Evolutionary conservation across 2,888 invertebrate species (phyloP).

Genomic region (Molanna angustata): DNA sequence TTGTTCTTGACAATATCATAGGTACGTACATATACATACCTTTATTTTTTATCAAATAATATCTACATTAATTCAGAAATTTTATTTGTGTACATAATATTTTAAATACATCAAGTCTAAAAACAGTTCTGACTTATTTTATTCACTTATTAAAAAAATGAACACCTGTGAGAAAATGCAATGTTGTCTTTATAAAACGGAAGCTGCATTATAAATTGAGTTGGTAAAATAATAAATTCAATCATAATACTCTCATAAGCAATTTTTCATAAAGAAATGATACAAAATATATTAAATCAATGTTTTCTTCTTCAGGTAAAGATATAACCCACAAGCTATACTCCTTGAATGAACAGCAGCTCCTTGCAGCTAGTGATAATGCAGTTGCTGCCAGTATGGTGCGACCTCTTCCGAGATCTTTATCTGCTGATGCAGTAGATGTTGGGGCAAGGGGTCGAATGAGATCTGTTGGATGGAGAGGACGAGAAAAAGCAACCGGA

Average conservation of each 20-base stretch:
- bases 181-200: too few species aligned
- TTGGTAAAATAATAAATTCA: background rate
- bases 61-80: too few species aligned
- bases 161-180: too few species aligned
- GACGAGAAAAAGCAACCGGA: constrained; percentile 10
- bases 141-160: too few species aligned
- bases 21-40: constrained; percentile 44
- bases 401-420: constrained; percentile 61
- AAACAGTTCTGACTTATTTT: too few species aligned
- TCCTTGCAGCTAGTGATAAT: constrained; percentile 45
- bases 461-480: constrained; percentile 62
- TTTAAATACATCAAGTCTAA: too few species aligned
- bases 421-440: constrained; percentile 76
- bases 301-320: constrained; percentile 53
- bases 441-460: constrained; percentile 73
- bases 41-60: too few species aligned
- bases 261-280: background rate
- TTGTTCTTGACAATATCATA: constrained; percentile 74
- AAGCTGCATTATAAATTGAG: background rate
- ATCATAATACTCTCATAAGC: background rate
- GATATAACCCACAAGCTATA: constrained; percentile 84
- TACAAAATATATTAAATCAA: background rate
- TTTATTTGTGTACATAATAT: too few species aligned
- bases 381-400: constrained; percentile 43
- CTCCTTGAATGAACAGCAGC: constrained; percentile 71